A percentile compares a stretch with the other conserved stretches of the same genome.
phyloP scores from a whole-genome alignment of 30 jellyfish, hydroid and myxozoan genomes.

The Aurelia aurita complex sp. Pacific region DNA sequence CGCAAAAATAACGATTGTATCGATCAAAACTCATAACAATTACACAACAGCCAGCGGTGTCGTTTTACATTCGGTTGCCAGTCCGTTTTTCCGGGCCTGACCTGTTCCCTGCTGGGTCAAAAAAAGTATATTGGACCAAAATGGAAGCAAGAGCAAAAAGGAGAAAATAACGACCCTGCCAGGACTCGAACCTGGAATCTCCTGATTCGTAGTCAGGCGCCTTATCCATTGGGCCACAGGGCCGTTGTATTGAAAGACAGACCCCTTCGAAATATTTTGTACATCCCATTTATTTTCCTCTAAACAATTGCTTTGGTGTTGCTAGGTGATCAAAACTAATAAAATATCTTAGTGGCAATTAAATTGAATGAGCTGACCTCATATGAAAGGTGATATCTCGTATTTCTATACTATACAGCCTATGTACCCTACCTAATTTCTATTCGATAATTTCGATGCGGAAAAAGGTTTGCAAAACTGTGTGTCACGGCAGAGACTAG shows the following conservation, averaged over 20 bases:
- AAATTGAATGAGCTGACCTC: too few relatives aligned
- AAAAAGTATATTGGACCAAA: neutral
- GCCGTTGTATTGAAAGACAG: slow-evolving; percentile 9
- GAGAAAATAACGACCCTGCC: slow-evolving; percentile 62
- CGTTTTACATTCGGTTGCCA: neutral
- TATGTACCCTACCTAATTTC: too few relatives aligned
- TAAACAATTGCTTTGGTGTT: neutral
- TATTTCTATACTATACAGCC: too few relatives aligned
- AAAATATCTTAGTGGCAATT: too few relatives aligned
- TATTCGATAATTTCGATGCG: too few relatives aligned
- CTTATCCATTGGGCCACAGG: slow-evolving; percentile 86
- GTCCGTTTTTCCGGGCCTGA: neutral
- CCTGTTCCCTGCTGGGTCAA: neutral
- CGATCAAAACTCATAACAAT: too few relatives aligned
- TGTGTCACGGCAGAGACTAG: too few relatives aligned
- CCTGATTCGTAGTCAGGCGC: slow-evolving; percentile 83
- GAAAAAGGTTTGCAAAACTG: too few relatives aligned
- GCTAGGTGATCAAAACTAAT: too few relatives aligned
- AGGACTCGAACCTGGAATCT: slow-evolving; percentile 83
- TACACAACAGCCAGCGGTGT: too few relatives aligned
- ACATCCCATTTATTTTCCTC: neutral
- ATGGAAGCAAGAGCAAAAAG: neutral
- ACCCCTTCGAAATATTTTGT: neutral
- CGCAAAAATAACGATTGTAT: too few relatives aligned
- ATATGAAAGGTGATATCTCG: too few relatives aligned